Conservation (phyloP, 2,113 vertebrate genomes). For the Indicator maculatus region DNA sequence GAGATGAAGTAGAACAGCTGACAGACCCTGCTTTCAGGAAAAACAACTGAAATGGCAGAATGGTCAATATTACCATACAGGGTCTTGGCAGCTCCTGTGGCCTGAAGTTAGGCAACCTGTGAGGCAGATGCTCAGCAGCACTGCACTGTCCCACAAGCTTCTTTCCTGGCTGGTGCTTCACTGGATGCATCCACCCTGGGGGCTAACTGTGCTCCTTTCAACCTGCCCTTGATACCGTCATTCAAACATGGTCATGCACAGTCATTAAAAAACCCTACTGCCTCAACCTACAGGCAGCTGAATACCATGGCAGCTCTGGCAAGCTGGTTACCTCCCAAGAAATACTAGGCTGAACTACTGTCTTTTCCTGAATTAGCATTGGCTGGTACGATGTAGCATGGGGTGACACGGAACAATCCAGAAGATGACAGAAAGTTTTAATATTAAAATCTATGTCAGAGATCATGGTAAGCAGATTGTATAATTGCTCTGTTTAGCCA, state of each 20-base stretch:
- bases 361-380: not conserved
- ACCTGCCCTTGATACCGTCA: not conserved
- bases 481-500: accelerated
- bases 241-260: not conserved
- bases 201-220: not conserved
- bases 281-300: not conserved
- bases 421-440: not conserved
- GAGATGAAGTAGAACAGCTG: not conserved
- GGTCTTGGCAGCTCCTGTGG: not conserved
- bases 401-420: not conserved
- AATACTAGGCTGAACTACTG: not conserved
- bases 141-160: not conserved
- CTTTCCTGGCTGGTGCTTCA: not conserved
- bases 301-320: not conserved
- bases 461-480: not conserved
- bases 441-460: not conserved
- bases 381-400: accelerated
- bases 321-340: not conserved
- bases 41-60: not conserved
- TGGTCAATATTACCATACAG: not conserved
- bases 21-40: not conserved
- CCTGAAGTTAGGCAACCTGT: not conserved
- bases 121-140: not conserved
- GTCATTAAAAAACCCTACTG: not conserved
- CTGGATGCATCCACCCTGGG: not conserved